Conservation (phyloP, 2,113 vertebrate genomes). For the Phalacrocorax aristotelis region DNA sequence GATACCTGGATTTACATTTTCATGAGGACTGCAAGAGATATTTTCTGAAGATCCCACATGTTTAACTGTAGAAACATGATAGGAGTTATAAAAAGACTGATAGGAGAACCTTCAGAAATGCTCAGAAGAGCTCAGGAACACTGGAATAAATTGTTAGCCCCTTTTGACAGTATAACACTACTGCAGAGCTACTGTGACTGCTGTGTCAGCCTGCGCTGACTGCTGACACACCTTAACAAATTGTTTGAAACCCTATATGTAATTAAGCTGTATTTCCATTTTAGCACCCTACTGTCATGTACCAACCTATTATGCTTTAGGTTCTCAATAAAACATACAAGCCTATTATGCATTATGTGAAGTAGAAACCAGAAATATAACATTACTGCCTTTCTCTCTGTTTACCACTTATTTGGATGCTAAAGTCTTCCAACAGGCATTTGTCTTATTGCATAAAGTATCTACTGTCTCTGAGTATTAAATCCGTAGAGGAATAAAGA, state of each 20-base stretch:
- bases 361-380: not conserved
- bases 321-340: conserved; percentile 29
- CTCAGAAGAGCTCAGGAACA: not conserved
- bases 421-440: conserved; percentile 7
- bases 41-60: not conserved
- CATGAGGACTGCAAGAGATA: not conserved
- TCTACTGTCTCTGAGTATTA: not conserved
- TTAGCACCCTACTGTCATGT: conserved; percentile 17
- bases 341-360: not conserved
- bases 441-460: conserved; percentile 12
- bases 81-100: not conserved
- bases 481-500: conserved; percentile 5
- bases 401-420: conserved; percentile 11
- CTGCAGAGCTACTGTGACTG: not conserved
- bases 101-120: not conserved
- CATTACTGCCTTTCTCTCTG: conserved; percentile 3
- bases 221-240: not conserved
- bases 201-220: not conserved
- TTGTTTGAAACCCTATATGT: conserved; percentile 1
- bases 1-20: not conserved
- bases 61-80: not conserved
- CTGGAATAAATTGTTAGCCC: not conserved
- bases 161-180: not conserved
- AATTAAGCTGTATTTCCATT: conserved; percentile 56
- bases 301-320: conserved; percentile 14